Base-by-base conservation (phyloP, 2,888 invertebrate genomes). In the Folsomia manolachei region DNA sequence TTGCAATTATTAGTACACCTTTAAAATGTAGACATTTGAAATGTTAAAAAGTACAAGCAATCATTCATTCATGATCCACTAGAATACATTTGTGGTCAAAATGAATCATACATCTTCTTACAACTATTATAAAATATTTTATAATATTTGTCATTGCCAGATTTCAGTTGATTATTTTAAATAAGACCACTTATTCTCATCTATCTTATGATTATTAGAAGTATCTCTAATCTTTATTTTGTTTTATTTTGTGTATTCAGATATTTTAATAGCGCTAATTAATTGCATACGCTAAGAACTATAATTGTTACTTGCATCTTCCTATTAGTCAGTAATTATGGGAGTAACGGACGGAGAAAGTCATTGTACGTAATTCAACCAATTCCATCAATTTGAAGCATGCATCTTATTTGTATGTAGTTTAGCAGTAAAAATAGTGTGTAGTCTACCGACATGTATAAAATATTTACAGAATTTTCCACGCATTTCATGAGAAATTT, bases 221-320 rank as follows among this genome's bases (percentile, higher is more conserved):
- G n/a, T n/a, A n/a, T n/a, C n/a, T n/a, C 39, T 56, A 19, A 56
- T 56, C 56, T 56, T 56, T 56, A 56, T 56, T 56, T 56, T 56
- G 56, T 56, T 56, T 56, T 56, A 56, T 56, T 56, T 56, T 56
- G 56, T 56, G 56, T 56, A 56, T 21, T 19, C 56, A 56, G 19
- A 56, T 56, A 51, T n/a, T n/a, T n/a, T n/a, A n/a, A n/a, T n/a
- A n/a, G n/a, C n/a, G n/a, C 39, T 14, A 39, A 39, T 9, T 39
- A 21, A 56, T 56, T 14, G 56, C n/a, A n/a, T n/a, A n/a, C n/a
- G n/a, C n/a, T n/a, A n/a, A n/a, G n/a, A n/a, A n/a, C n/a, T 56
- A 14, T 56, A 56, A 56, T 21, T 19, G 19, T 56, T 56, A 56
- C 19, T 56, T 56, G 21, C 18, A 56, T 56, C 56, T 56, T 56